phyloP scores from a whole-genome alignment of 53 echinoderm and acorn worm genomes.

The Hippasteria phrygiana region DNA sequence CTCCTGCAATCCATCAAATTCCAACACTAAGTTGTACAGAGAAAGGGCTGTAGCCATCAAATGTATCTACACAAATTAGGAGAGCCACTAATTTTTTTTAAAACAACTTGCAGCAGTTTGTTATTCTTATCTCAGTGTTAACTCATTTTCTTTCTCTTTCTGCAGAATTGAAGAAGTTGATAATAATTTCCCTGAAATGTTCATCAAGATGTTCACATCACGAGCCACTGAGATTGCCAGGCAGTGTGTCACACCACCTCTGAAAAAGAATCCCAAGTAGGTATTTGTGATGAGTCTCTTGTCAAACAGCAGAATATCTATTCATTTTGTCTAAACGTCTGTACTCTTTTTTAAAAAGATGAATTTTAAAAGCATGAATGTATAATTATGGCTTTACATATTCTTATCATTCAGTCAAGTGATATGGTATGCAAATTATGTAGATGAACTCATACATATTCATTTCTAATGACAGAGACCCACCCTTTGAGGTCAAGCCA shows the following conservation, averaged over 20 bases:
- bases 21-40: too few species aligned
- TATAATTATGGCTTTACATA: too few species aligned
- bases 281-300: background rate
- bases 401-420: too few species aligned
- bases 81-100: too few species aligned
- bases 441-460: background rate
- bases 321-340: too few species aligned
- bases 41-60: too few species aligned
- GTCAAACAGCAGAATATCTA: background rate
- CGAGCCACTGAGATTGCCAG: slow-evolving; percentile 84
- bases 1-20: too few species aligned
- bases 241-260: slow-evolving; percentile 82
- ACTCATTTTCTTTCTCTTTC: background rate
- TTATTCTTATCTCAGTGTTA: background rate
- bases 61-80: too few species aligned
- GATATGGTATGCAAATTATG: background rate
- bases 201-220: slow-evolving; percentile 79
- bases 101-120: background rate
- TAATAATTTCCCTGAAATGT: slow-evolving; percentile 86
- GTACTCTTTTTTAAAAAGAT: too few species aligned
- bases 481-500: slow-evolving; percentile 88
- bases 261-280: slow-evolving; percentile 91
- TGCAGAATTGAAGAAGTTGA: slow-evolving; percentile 79
- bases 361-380: too few species aligned
- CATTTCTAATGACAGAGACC: slow-evolving; percentile 70